Conservation (phyloP, 1,140 invertebrate species). For the Charaxes varanes region DNA sequence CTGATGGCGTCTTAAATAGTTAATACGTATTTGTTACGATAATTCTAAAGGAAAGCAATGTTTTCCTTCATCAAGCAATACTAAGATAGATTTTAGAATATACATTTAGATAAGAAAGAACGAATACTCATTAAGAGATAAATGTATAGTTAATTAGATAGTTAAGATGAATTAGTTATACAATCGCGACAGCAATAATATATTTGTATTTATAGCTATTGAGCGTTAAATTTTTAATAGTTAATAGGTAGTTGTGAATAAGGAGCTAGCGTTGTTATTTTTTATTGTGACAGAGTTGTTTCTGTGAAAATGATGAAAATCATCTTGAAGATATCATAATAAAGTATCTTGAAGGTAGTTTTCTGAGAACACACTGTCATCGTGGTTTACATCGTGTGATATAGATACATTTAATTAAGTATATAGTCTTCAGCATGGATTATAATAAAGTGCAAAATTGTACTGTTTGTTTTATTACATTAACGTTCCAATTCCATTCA, state of each 20-base stretch:
- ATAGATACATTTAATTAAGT: conserved; percentile 67
- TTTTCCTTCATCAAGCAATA: conserved; percentile 69
- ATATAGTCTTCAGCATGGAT: conserved; percentile 68
- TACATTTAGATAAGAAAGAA: conserved; percentile 58
- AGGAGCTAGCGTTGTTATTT: conserved; percentile 67
- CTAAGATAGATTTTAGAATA: conserved; percentile 56
- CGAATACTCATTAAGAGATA: conserved; percentile 70
- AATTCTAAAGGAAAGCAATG: conserved; percentile 49
- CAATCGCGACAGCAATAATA: conserved; percentile 71
- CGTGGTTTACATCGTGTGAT: conserved; percentile 67
- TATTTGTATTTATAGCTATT: conserved; percentile 73
- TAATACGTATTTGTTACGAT: conserved; percentile 53
- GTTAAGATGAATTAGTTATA: conserved; percentile 49
- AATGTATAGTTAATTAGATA: conserved; percentile 66
- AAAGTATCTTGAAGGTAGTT: conserved; percentile 7
- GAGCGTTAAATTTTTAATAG: conserved; percentile 72
- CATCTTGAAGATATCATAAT: conserved; percentile 10
- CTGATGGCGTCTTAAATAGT: conserved; percentile 53
- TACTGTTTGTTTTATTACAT: conserved; percentile 26
- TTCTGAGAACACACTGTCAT: conserved; percentile 21
- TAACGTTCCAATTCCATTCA: neutral
- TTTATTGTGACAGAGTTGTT: conserved; percentile 60
- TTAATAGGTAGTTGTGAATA: conserved; percentile 69
- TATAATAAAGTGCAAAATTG: conserved; percentile 65
- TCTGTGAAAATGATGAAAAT: conserved; percentile 18